These are phyloP conservation scores for Drosophila melanica DNA, from an alignment of 1,140 invertebrate genomes.

Conservation along the genomic window DNA sequence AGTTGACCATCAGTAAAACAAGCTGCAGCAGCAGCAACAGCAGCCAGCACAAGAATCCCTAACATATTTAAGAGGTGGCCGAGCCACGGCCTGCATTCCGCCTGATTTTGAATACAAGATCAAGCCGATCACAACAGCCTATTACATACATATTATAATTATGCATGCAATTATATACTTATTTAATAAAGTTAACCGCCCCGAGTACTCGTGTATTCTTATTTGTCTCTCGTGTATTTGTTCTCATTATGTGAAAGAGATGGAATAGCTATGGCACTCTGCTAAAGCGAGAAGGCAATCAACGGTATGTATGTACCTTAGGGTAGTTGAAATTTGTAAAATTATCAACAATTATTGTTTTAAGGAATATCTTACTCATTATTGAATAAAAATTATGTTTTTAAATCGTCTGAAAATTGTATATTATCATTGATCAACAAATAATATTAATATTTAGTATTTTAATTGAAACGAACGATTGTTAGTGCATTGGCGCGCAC, in stretches of 20 bases:
- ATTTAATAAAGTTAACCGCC: slow-evolving; percentile 50
- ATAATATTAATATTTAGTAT: too few relatives aligned
- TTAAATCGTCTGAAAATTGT: too few relatives aligned
- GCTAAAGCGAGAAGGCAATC: slow-evolving; percentile 10
- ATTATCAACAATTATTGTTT: too few relatives aligned
- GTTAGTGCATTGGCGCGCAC: not conserved
- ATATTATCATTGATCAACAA: too few relatives aligned
- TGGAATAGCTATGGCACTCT: not conserved
- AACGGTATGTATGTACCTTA: too few relatives aligned
- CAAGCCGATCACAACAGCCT: slow-evolving; percentile 38
- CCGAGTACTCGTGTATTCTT: not conserved
- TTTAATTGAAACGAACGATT: not conserved
- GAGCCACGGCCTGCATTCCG: slow-evolving; percentile 43
- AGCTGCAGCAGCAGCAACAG: not conserved
- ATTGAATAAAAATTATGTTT: too few relatives aligned
- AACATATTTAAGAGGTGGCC: slow-evolving; percentile 30
- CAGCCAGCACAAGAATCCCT: slow-evolving; percentile 26
- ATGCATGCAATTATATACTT: slow-evolving; percentile 38
- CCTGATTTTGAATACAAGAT: slow-evolving; percentile 33
- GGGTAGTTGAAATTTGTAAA: too few relatives aligned
- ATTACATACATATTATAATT: slow-evolving; percentile 36
- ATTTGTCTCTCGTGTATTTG: not conserved
- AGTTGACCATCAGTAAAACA: slow-evolving; percentile 38
- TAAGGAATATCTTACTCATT: too few relatives aligned
- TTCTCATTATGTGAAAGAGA: not conserved